These are phyloP conservation scores for Morbakka virulenta DNA, from an alignment of 30 jellyfish, hydroid and myxozoan species.

Conservation along the genomic window DNA sequence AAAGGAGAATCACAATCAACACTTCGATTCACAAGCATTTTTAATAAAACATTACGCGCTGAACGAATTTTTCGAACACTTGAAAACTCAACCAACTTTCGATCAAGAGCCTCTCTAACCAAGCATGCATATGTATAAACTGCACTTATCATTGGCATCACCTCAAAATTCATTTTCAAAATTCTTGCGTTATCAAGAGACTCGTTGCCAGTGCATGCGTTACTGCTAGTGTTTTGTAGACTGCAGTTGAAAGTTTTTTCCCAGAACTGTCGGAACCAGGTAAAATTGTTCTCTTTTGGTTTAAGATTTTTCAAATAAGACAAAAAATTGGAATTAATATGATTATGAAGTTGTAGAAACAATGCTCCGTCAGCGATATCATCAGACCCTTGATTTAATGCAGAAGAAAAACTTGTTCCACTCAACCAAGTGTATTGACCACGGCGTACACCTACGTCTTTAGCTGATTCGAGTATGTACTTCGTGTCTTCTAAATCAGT, in stretches of 20 bases:
- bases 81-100: not conserved
- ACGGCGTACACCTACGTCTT: not conserved
- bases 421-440: not conserved
- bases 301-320: constrained; percentile 25
- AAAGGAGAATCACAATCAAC: not conserved
- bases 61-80: not conserved
- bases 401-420: not conserved
- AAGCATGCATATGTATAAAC: constrained; percentile 8
- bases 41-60: not conserved
- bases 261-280: constrained; percentile 76
- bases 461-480: constrained; percentile 42
- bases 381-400: not conserved
- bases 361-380: constrained; percentile 56
- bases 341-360: constrained; percentile 12
- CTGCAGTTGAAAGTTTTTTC: constrained; percentile 45
- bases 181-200: not conserved
- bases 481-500: constrained; percentile 42
- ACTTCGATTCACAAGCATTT: not conserved
- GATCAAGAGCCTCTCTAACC: not conserved
- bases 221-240: not conserved
- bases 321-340: constrained; percentile 28
- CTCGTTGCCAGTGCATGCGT: constrained; percentile 34
- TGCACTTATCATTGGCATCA: constrained; percentile 13
- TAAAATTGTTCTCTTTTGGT: constrained; percentile 7
- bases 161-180: not conserved